Evolutionary conservation across 2,113 vertebrate genomes (phyloP).

Genomic region (Macroglossus sobrinus): DNA sequence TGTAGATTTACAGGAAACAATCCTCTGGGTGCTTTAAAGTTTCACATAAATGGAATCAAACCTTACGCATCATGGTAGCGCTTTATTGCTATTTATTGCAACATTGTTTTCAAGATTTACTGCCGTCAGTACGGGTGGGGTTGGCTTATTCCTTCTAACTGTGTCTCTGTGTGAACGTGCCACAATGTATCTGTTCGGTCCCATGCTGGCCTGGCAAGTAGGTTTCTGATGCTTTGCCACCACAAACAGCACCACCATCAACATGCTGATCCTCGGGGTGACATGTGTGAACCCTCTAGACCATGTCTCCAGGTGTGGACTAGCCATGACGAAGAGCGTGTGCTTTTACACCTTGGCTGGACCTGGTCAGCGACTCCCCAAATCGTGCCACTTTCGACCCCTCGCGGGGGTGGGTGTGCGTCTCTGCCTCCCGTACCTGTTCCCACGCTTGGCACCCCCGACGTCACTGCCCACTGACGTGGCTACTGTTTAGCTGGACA

Average conservation of each 20-base stretch:
- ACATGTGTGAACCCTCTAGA: neutral
- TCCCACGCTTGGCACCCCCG: no score
- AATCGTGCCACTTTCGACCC: neutral
- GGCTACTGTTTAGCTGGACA: neutral
- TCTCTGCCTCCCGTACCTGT: neutral
- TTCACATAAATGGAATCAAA: neutral
- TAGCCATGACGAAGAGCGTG: neutral
- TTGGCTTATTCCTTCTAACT: neutral
- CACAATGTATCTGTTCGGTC: neutral
- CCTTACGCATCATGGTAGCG: no score
- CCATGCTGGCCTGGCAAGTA: no score
- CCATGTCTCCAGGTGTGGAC: neutral
- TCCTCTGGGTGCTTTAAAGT: neutral
- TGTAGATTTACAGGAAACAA: neutral
- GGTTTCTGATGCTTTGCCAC: neutral
- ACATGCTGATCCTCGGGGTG: neutral
- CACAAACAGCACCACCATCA: neutral
- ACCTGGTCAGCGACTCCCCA: neutral
- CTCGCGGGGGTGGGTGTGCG: no score
- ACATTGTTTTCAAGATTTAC: neutral
- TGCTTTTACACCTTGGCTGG: neutral
- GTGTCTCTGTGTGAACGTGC: neutral
- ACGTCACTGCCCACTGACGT: neutral
- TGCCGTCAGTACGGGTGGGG: accelerated
- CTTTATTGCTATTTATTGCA: neutral